Evolutionary conservation across 2,888 invertebrate species (phyloP).

Genomic region (Aromia moschata): DNA sequence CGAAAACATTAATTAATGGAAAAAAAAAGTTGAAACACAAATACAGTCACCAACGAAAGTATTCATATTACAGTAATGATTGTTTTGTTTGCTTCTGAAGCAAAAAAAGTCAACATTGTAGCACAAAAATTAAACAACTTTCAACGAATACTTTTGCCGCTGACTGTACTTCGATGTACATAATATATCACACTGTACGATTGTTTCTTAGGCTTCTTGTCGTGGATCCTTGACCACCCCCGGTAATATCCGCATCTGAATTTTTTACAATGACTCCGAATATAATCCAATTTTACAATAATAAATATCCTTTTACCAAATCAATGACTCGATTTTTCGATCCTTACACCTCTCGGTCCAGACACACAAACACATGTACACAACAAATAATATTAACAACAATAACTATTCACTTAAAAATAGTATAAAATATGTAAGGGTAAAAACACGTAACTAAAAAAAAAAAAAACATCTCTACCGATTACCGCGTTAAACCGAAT

Average conservation of each 20-base stretch:
- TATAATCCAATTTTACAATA: constrained; percentile 14
- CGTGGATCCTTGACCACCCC: neutral
- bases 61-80: too few species aligned
- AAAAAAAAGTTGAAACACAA: too few species aligned
- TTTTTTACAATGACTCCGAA: neutral
- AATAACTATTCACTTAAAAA: constrained; percentile 45
- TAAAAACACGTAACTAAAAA: constrained; percentile 45
- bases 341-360: constrained; percentile 42
- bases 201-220: too few species aligned
- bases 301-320: constrained; percentile 23
- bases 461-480: constrained; percentile 42
- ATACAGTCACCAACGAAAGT: too few species aligned
- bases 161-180: too few species aligned
- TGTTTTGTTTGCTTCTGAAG: too few species aligned
- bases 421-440: constrained; percentile 39
- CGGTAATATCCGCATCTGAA: neutral
- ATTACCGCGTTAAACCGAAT: constrained; percentile 53
- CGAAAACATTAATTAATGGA: too few species aligned
- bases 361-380: constrained; percentile 51
- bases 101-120: too few species aligned
- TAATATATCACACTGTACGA: too few species aligned
- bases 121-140: too few species aligned
- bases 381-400: constrained; percentile 55
- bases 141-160: too few species aligned
- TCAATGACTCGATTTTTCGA: constrained; percentile 18